Base-by-base conservation (phyloP, 1,140 invertebrate species). In the Calliphora vicina region DNA sequence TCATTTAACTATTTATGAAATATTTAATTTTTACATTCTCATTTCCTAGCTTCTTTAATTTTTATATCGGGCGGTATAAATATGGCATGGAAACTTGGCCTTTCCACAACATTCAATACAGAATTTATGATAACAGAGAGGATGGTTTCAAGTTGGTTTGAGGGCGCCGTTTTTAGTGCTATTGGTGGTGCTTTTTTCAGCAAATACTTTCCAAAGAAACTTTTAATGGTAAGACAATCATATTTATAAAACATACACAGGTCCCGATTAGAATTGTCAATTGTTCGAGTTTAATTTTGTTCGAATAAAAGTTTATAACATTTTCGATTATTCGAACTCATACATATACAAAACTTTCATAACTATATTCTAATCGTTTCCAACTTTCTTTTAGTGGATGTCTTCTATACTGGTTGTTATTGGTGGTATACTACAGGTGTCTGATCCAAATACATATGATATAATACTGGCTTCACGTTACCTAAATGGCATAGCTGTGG, bases 11-110 rank as follows among this genome's bases (percentile, higher is more conserved):
- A n/a, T n/a, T n/a, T n/a, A n/a, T n/a, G n/a, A n/a, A n/a, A n/a
- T n/a, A n/a, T n/a, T 43, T 43, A 0, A 50, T n/a, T 10, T 25
- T 80, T 25, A 35, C 26, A 15, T n/a, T 82, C 29, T 82, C 20
- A 26, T 81, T 27, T 74, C 12, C 2, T 15, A 84, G 87, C 85
- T 2, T 81, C 84, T 0, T 85, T 89, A n/a, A 84, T 89, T 71
- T 86, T 89, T 12, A 82, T 87, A 23, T 86, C 88, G 0, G 88
- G 88, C 12, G 88, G 88, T 76, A 89, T 89, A 87, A 87, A 86
- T 20, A 83, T 87, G 61, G 88, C 45, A 50, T 50, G 87, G 86
- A 86, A 88, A 2, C 84, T 84, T 2, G 88, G 87, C 8, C 12
- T 50, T 12, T 50, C 45, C 8, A 12, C 12, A 17, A n/a, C 0